Conservation (phyloP, 2,888 invertebrate species). For the Macrostomum cliftonense region DNA sequence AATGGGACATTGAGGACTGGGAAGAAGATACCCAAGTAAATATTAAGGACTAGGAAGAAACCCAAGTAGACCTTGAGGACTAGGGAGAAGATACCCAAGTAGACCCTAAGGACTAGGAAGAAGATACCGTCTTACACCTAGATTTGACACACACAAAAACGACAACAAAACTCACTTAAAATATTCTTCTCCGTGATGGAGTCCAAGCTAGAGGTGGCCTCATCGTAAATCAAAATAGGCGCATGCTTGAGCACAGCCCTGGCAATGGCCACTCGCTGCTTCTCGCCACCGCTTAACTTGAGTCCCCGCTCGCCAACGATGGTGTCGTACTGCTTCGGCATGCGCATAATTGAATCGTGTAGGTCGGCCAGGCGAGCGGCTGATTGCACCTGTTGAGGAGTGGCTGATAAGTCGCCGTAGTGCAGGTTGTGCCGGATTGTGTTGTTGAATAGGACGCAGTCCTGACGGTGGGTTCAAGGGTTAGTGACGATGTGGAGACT, state of each 20-base stretch:
- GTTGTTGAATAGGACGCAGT: conserved; percentile 89
- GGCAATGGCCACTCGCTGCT: conserved; percentile 91
- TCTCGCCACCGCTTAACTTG: conserved; percentile 92
- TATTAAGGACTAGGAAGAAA: too few species aligned
- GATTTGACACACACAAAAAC: too few species aligned
- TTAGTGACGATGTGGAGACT: too few species aligned
- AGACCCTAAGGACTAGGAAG: too few species aligned
- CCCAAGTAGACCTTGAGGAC: too few species aligned
- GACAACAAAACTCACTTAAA: not conserved
- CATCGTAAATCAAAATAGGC: conserved; percentile 83
- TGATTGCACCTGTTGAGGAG: conserved; percentile 53
- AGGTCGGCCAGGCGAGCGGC: conserved; percentile 83
- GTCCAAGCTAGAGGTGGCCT: conserved; percentile 90
- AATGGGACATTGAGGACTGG: too few species aligned
- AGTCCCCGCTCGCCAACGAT: conserved; percentile 84
- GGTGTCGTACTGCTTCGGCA: conserved; percentile 48
- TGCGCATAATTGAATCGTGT: conserved; percentile 56
- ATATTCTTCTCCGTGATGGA: conserved; percentile 63
- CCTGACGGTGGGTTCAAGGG: conserved; percentile 45
- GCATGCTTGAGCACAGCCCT: conserved; percentile 81
- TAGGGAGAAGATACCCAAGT: too few species aligned
- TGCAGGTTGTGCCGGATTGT: conserved; percentile 74
- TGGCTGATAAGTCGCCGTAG: conserved; percentile 65
- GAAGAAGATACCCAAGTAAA: too few species aligned
- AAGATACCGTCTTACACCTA: too few species aligned